Conservation (phyloP, 2,113 vertebrate genomes). For the Erythrocercus mccallii region DNA sequence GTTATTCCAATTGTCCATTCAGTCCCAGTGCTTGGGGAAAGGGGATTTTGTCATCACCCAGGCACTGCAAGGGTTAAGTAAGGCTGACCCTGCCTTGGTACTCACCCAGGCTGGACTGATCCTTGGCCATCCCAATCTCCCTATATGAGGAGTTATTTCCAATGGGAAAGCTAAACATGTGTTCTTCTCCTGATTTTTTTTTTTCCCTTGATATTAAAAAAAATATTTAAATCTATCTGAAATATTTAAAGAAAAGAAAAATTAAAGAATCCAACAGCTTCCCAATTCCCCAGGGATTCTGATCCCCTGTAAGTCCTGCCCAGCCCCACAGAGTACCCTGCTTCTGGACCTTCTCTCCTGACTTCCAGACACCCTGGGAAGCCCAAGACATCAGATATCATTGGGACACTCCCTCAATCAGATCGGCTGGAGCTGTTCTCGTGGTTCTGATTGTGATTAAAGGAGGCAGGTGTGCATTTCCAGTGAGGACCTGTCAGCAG, state of each 20-base stretch:
- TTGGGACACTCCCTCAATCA: accelerated
- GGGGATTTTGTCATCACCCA: not conserved
- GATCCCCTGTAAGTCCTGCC: not conserved
- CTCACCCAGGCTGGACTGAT: not conserved
- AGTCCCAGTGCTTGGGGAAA: not conserved
- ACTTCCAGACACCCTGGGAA: not conserved
- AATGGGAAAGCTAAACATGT: not conserved
- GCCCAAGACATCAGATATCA: accelerated
- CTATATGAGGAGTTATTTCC: not conserved
- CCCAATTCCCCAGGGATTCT: accelerated
- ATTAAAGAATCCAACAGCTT: not conserved
- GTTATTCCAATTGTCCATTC: accelerated
- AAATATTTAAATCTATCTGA: not conserved
- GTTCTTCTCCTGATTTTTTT: accelerated
- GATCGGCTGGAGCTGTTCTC: not conserved
- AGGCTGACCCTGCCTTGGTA: not conserved
- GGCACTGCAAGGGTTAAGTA: not conserved
- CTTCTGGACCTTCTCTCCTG: not conserved
- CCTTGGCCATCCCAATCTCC: not conserved
- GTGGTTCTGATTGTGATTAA: too few species aligned
- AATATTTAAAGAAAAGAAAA: not conserved
- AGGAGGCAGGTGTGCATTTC: not conserved
- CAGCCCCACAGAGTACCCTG: accelerated
- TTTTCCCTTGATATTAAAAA: too few species aligned
- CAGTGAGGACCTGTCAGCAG: not conserved